These are phyloP conservation scores for Ecdyonurus torrentis DNA, from an alignment of 2,888 invertebrate species.

Conservation along the genomic window DNA sequence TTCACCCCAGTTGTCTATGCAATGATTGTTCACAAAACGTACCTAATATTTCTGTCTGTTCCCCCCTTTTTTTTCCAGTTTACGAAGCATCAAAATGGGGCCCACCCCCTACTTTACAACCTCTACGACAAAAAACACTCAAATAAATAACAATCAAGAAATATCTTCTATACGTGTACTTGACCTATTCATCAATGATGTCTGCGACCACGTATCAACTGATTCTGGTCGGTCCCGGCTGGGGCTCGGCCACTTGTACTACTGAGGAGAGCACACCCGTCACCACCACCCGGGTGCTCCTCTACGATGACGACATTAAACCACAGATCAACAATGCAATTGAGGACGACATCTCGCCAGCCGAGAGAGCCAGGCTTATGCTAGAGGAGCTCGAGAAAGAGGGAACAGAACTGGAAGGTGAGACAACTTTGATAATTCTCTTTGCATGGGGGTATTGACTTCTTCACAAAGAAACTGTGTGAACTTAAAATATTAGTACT, in stretches of 20 bases:
- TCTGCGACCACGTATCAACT: background rate
- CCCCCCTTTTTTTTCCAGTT: constrained; percentile 1
- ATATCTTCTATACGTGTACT: background rate
- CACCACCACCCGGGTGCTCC: background rate
- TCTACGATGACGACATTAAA: background rate
- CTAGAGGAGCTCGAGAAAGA: background rate
- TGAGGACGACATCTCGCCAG: background rate
- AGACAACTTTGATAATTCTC: no score
- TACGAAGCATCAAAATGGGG: background rate
- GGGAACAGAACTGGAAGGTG: background rate
- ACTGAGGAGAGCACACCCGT: no score
- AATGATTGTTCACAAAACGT: no score
- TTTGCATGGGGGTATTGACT: no score
- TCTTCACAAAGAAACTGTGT: no score
- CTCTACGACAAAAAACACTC: background rate
- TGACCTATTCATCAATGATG: background rate
- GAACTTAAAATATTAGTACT: no score
- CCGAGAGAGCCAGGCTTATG: background rate
- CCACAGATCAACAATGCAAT: background rate
- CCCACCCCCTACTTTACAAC: background rate
- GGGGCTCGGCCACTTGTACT: background rate
- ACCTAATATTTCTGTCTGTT: no score
- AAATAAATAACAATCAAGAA: background rate
- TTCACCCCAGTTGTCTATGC: no score
- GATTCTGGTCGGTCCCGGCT: background rate